A percentile compares a stretch with the other conserved stretches of the same genome.
Conservation (phyloP, 2,797 vertebrate genomes). For the Pseudotriccus pelzelni region DNA sequence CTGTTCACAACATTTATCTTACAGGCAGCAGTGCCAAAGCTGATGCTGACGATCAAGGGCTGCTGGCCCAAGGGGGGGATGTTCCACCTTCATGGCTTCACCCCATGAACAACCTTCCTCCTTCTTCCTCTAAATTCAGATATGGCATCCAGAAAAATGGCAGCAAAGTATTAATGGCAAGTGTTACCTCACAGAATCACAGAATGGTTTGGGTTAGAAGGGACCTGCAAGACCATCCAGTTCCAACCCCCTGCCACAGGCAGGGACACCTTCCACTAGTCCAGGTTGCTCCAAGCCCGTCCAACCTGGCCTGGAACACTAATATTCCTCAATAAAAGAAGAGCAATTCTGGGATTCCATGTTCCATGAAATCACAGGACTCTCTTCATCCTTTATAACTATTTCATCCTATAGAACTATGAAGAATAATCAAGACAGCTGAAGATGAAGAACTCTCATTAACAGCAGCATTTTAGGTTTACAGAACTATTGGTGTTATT, state of each 20-base stretch:
- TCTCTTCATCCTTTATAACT: background rate
- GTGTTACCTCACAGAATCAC: background rate
- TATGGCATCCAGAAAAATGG: background rate
- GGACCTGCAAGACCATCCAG: background rate
- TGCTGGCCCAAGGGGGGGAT: background rate
- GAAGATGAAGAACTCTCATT: background rate
- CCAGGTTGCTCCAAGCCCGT: fast-evolving
- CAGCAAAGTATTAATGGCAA: background rate
- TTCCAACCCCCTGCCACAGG: background rate
- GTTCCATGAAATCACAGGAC: background rate
- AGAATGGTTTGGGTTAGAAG: background rate
- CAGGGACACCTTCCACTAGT: background rate
- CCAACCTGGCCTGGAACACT: fast-evolving
- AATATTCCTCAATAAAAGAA: background rate
- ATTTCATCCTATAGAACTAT: background rate
- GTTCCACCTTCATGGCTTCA: background rate
- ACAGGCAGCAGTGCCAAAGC: background rate
- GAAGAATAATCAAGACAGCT: background rate
- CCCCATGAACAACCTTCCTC: background rate
- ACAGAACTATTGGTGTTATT: background rate
- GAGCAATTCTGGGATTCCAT: background rate
- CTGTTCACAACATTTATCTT: background rate
- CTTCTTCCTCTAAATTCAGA: background rate
- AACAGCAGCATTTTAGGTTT: background rate
- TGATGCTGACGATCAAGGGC: background rate